phyloP scores from a whole-genome alignment of 1,140 invertebrate species.

The Pemphigus obesinymphae region DNA sequence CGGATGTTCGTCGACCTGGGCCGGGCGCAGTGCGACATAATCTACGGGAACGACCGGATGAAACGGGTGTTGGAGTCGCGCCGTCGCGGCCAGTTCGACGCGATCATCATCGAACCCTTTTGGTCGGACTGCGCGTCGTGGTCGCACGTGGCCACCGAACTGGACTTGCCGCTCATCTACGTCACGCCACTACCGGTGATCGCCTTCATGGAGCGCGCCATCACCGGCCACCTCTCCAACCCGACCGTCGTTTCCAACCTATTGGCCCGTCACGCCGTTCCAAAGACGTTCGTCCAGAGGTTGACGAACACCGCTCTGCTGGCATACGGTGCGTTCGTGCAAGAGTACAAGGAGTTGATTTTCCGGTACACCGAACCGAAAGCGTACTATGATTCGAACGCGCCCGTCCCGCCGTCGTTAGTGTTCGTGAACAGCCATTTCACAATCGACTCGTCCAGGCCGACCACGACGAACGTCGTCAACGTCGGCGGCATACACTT shows the following conservation, averaged over 20 bases:
- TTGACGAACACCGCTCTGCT: neutral
- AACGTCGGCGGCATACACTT: conserved; percentile 61
- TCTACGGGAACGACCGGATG: neutral
- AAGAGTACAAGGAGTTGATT: neutral
- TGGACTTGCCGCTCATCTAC: neutral
- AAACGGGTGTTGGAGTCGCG: neutral
- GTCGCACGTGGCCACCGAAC: neutral
- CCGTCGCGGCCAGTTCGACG: neutral
- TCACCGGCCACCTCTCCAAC: conserved; percentile 7
- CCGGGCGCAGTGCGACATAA: neutral
- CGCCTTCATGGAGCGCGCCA: neutral
- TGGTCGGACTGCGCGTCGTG: neutral
- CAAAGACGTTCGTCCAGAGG: neutral
- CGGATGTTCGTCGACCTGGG: neutral
- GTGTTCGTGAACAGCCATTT: conserved; percentile 59
- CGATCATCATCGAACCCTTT: neutral
- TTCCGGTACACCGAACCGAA: neutral
- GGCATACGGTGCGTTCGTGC: neutral
- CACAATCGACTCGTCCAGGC: conserved; percentile 52
- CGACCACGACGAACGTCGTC: conserved; percentile 53
- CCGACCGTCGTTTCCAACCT: neutral
- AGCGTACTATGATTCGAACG: neutral
- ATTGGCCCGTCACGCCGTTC: neutral
- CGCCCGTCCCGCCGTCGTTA: conserved; percentile 48
- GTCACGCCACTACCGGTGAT: neutral